Percentiles rank a stretch among this genome's conserved stretches.
Evolutionary conservation across 2,113 vertebrate species (phyloP).

Genomic region (Mormyrus lacerda): DNA sequence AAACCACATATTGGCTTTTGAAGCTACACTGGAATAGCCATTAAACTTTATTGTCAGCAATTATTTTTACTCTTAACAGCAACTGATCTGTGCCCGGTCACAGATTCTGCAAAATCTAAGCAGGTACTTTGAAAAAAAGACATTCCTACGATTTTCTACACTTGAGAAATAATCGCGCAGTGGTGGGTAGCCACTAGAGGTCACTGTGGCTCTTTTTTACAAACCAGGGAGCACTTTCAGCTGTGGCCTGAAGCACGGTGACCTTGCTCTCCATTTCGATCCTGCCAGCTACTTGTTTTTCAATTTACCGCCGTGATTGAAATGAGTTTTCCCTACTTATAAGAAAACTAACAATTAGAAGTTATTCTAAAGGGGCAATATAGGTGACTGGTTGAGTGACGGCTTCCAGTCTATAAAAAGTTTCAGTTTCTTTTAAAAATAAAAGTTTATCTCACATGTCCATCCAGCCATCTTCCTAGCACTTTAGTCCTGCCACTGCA

Average conservation of each 20-base stretch:
- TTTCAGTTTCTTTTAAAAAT: neutral
- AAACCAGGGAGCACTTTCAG: neutral
- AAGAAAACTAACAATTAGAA: neutral
- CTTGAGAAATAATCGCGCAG: neutral
- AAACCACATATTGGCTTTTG: neutral
- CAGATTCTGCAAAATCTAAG: constrained; percentile 45
- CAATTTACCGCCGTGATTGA: neutral
- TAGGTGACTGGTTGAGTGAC: neutral
- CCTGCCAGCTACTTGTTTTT: neutral
- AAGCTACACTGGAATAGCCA: neutral
- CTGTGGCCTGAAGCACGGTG: constrained; percentile 24
- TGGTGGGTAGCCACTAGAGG: constrained; percentile 67
- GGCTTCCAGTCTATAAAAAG: neutral
- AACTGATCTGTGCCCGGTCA: constrained; percentile 42
- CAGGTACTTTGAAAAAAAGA: constrained; percentile 41
- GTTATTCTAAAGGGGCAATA: neutral
- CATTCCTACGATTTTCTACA: constrained; percentile 24
- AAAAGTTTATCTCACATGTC: neutral
- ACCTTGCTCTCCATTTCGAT: constrained; percentile 23
- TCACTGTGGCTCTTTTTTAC: constrained; percentile 73
- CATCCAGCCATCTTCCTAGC: neutral
- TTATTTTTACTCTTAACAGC: constrained; percentile 35
- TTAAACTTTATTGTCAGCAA: constrained; percentile 29
- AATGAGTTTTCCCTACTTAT: constrained; percentile 6
- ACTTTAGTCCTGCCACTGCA: neutral